phyloP scores from a whole-genome alignment of 2,797 vertebrate species.

The Labroides dimidiatus region DNA sequence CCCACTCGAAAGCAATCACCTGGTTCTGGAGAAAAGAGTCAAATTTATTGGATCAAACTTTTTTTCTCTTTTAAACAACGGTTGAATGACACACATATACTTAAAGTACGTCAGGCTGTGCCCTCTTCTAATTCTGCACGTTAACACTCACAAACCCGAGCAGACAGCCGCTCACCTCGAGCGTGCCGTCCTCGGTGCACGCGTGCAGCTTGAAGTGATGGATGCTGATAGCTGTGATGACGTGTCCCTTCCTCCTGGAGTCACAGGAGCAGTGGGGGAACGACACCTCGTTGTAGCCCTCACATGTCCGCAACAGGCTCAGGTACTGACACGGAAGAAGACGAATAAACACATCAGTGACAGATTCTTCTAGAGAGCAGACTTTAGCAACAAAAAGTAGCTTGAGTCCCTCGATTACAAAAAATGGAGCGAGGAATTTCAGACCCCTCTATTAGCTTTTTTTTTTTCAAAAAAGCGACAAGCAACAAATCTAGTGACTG shows the following conservation, averaged over 20 bases:
- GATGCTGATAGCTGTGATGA: conserved; percentile 95
- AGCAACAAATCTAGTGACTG: too few species aligned
- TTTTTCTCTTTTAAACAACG: too few species aligned
- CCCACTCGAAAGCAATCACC: conserved; percentile 97
- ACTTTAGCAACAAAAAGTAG: not conserved
- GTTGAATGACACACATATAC: not conserved
- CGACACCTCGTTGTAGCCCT: conserved; percentile 96
- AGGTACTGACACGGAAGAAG: conserved; percentile 84
- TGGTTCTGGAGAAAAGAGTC: conserved; percentile 86
- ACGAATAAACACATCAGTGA: conserved; percentile 1
- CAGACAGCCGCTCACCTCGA: conserved; percentile 85
- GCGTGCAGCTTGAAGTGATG: conserved; percentile 96
- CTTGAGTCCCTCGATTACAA: too few species aligned
- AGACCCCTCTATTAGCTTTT: too few species aligned
- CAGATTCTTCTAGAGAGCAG: not conserved
- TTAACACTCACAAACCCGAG: not conserved
- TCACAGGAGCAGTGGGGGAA: conserved; percentile 98
- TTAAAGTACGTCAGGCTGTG: too few species aligned
- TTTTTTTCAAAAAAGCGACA: too few species aligned
- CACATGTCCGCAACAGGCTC: conserved; percentile 92
- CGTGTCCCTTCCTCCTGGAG: conserved; percentile 95
- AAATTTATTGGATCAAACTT: too few species aligned
- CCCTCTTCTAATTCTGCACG: not conserved
- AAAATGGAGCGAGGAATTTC: too few species aligned
- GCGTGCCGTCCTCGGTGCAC: conserved; percentile 94